These are phyloP conservation scores for Aphidius ervi DNA, from an alignment of 1,140 invertebrate species.

Conservation along the genomic window DNA sequence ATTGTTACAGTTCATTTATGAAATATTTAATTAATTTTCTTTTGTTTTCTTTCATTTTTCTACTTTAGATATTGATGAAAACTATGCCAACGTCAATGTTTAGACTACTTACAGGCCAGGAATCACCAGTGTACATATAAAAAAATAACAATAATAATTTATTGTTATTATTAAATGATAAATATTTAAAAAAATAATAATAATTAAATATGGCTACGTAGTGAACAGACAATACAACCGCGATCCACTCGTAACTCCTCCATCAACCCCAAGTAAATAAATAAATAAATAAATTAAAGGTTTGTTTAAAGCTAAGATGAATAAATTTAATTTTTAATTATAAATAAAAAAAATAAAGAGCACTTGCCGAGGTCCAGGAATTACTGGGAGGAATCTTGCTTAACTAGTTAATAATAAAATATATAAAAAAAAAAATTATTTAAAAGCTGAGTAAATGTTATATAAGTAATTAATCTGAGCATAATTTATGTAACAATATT, in stretches of 20 bases:
- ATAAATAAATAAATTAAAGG: background rate
- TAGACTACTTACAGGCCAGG: slow-evolving; percentile 95
- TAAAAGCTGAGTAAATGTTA: slow-evolving; percentile 32
- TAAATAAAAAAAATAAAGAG: slow-evolving; percentile 2
- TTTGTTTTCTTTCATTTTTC: slow-evolving; percentile 5
- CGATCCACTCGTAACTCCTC: slow-evolving; percentile 42
- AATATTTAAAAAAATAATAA: background rate
- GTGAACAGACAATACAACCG: slow-evolving; percentile 54
- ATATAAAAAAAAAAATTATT: slow-evolving; percentile 24
- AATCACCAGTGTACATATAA: slow-evolving; percentile 98
- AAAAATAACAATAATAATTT: background rate
- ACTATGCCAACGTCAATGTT: slow-evolving; percentile 99
- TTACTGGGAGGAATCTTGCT: background rate
- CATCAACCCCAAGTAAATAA: slow-evolving; percentile 7
- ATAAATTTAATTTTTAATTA: too few species aligned
- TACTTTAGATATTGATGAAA: slow-evolving; percentile 95
- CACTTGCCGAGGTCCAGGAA: background rate
- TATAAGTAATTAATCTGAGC: slow-evolving; percentile 37
- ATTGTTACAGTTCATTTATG: background rate
- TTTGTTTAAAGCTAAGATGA: slow-evolving; percentile 8
- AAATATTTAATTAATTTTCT: background rate
- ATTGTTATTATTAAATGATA: background rate
- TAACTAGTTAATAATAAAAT: slow-evolving; percentile 34
- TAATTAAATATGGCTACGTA: slow-evolving; percentile 37
- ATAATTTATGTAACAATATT: slow-evolving; percentile 38